A percentile compares a stretch with the other conserved stretches of the same genome.
phyloP scores from a whole-genome alignment of 2,888 invertebrate species.

The Hesperia comma region DNA sequence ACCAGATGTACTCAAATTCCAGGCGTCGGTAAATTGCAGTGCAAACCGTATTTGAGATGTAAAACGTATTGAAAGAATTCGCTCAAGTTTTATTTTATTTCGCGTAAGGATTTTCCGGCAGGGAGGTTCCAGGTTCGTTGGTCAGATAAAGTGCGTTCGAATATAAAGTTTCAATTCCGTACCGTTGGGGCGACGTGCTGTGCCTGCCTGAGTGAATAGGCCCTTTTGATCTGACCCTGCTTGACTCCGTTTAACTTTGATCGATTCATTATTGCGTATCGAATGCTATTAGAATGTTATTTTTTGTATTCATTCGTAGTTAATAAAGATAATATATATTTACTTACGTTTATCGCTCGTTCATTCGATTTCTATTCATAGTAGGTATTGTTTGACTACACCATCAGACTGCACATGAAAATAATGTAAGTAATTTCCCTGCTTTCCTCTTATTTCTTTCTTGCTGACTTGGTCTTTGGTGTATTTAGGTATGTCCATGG shows the following conservation, averaged over 20 bases:
- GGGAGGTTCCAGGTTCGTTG: constrained; percentile 64
- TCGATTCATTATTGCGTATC: constrained; percentile 45
- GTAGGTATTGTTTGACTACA: too few species aligned
- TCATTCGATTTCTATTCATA: neutral
- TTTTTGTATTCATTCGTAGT: constrained; percentile 2
- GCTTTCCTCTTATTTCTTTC: too few species aligned
- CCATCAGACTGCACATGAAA: too few species aligned
- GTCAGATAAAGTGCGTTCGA: constrained; percentile 78
- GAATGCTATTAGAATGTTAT: neutral
- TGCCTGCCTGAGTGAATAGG: constrained; percentile 60
- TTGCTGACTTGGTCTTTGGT: too few species aligned
- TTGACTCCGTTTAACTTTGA: constrained; percentile 45
- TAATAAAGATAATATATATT: too few species aligned
- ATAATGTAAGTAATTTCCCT: too few species aligned
- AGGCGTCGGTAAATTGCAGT: constrained; percentile 56
- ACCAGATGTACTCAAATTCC: constrained; percentile 44
- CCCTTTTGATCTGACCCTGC: constrained; percentile 59
- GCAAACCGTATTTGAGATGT: constrained; percentile 57
- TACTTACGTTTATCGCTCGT: neutral
- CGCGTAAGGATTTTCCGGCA: constrained; percentile 66
- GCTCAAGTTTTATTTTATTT: constrained; percentile 71
- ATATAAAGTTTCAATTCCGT: constrained; percentile 82
- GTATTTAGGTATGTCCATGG: too few species aligned
- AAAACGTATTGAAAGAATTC: constrained; percentile 63
- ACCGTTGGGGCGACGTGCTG: constrained; percentile 59